Evolutionary conservation across 2,113 vertebrate species (phyloP), one percentile per base, ranked within the genome.

Genomic region (Neodon shergylaensis): DNA sequence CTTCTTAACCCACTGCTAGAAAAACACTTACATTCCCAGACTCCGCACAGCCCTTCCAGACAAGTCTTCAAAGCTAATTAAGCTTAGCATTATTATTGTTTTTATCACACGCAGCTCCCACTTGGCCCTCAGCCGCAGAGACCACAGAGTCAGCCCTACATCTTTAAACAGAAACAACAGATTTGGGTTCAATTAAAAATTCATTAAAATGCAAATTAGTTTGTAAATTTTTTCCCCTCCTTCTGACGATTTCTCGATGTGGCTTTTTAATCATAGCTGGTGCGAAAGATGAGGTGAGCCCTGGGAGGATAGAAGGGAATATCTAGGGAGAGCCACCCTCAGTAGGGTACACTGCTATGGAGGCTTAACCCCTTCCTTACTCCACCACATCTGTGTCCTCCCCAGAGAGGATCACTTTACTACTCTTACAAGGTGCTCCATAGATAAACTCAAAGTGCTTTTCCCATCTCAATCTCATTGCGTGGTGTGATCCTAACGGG

Each of bases 141-240:
- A 98, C 98, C 97, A 98, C 98, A 97, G 98, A 98, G 98, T 98
- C 98, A 98, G 98, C 98, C 95, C 98, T 98, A 98, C 98, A 98
- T 98, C 98, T 98, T 98, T 98, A 98, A 98, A 98, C 98, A 98
- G 98, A 98, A 99, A 99, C 98, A 99, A 98, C 98, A 99, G 98
- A 98, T 98, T 99, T 99, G 58, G 97, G 98, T 98, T 98, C 98
- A 99, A 99, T 99, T 99, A 99, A 99, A 99, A 99, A 99, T 98
- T 99, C 98, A 99, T 99, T 99, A 99, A 99, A 99, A 99, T 99
- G 99, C 98, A 99, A 99, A 99, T 99, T 90, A 98, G 98, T 98
- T 98, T 98, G 98, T 98, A 97, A 97, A 95, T 94, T 95, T 98
- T 98, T 96, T 98, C 94, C 49, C 81, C 84, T 88, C 88, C 88